Conservation (phyloP, 2,113 vertebrate genomes). For the Rhabdornis inornatus region DNA sequence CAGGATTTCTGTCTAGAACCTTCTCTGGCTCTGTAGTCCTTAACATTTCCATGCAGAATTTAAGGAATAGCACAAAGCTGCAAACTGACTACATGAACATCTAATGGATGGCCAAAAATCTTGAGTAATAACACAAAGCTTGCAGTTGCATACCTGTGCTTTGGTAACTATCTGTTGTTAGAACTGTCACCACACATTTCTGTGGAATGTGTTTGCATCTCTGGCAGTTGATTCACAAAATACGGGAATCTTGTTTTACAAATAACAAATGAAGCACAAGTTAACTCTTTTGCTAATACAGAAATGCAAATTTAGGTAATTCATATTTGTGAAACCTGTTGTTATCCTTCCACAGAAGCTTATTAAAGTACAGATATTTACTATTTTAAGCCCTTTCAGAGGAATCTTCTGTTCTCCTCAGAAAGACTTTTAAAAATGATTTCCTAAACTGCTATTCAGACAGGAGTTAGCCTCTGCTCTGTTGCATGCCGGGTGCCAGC, state of each 20-base stretch:
- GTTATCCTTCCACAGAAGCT: background rate
- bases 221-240: background rate
- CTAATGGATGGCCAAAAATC: background rate
- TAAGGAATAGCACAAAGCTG: background rate
- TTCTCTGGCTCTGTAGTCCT: background rate
- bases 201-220: background rate
- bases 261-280: background rate
- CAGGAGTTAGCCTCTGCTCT: background rate
- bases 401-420: background rate
- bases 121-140: background rate
- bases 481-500: fast-evolving
- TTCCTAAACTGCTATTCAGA: background rate
- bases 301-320: background rate
- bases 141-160: background rate
- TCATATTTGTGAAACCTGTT: background rate
- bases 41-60: background rate
- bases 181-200: background rate
- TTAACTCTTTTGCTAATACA: background rate
- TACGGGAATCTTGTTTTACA: background rate
- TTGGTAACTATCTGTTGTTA: background rate
- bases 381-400: background rate
- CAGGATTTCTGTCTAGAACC: background rate
- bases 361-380: background rate
- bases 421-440: background rate
- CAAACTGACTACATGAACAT: background rate